phyloP scores from a whole-genome alignment of 2,888 invertebrate genomes.

The Lasius fuliginosus region DNA sequence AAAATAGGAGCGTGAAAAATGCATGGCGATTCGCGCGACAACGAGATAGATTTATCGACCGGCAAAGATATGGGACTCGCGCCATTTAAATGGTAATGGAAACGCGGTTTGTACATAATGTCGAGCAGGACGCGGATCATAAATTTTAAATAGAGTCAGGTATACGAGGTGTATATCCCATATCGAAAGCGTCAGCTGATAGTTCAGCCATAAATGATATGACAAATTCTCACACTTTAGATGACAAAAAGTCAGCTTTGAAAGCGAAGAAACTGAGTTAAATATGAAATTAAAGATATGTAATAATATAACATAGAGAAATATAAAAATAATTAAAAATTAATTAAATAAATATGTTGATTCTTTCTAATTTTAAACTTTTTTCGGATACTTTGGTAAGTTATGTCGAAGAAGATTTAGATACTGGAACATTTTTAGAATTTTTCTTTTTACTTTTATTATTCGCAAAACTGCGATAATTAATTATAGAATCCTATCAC shows the following conservation, averaged over 20 bases:
- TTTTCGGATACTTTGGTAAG: neutral
- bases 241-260: neutral
- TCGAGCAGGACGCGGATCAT: slow-evolving; percentile 36
- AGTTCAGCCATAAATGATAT: neutral
- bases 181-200: neutral
- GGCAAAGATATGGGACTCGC: slow-evolving; percentile 41
- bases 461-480: neutral
- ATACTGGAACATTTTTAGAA: neutral
- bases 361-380: too few relatives aligned
- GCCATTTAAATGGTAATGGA: slow-evolving; percentile 55
- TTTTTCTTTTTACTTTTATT: neutral
- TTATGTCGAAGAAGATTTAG: neutral
- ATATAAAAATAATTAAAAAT: neutral
- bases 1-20: slow-evolving; percentile 49
- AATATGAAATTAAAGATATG: neutral
- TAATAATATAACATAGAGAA: neutral
- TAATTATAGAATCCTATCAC: neutral
- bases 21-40: slow-evolving; percentile 40
- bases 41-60: slow-evolving; percentile 54
- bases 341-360: neutral
- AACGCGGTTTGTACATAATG: slow-evolving; percentile 54
- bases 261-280: neutral
- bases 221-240: slow-evolving; percentile 24
- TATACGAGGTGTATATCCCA: neutral
- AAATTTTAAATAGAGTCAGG: slow-evolving; percentile 37